These are phyloP conservation scores for Hybognathus amarus DNA, from an alignment of 2,797 vertebrate genomes.

Conservation along the genomic window DNA sequence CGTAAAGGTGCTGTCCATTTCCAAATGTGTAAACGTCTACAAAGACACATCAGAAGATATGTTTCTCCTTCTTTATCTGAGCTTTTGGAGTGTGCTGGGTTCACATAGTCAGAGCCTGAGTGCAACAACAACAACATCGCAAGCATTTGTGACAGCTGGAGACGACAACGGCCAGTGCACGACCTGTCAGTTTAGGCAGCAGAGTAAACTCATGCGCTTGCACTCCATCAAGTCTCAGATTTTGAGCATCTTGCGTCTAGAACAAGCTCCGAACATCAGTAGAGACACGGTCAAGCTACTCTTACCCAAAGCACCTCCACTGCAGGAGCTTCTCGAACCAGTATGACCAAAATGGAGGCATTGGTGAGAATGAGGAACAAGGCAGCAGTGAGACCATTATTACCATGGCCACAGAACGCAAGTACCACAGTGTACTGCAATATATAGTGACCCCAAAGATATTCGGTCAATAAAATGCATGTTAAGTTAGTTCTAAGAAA, in stretches of 20 bases:
- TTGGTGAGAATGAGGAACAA: slow-evolving; percentile 85
- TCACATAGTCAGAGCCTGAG: slow-evolving; percentile 81
- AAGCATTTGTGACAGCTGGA: slow-evolving; percentile 73
- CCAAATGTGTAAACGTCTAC: slow-evolving; percentile 30
- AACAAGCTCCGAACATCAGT: slow-evolving; percentile 89
- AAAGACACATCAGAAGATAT: slow-evolving; percentile 72
- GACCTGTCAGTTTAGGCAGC: slow-evolving; percentile 91
- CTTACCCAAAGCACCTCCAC: slow-evolving; percentile 86
- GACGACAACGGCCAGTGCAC: slow-evolving; percentile 88
- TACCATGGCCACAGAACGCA: slow-evolving; percentile 87
- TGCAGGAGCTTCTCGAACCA: slow-evolving; percentile 85
- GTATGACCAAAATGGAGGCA: slow-evolving; percentile 68
- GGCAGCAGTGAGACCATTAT: slow-evolving; percentile 88
- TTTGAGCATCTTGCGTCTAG: slow-evolving; percentile 85
- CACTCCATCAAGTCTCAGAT: slow-evolving; percentile 90
- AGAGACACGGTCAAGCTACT: slow-evolving; percentile 86
- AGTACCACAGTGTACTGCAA: slow-evolving; percentile 65
- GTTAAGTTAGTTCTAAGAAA: background rate
- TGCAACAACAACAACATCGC: slow-evolving; percentile 55
- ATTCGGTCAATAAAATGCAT: background rate
- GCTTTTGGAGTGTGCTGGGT: slow-evolving; percentile 78
- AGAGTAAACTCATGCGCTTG: slow-evolving; percentile 92
- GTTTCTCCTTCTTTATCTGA: slow-evolving; percentile 82
- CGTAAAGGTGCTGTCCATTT: slow-evolving; percentile 18
- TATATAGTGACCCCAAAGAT: background rate